phyloP scores from a whole-genome alignment of 2,113 vertebrate species.

The Gobio gobio region DNA sequence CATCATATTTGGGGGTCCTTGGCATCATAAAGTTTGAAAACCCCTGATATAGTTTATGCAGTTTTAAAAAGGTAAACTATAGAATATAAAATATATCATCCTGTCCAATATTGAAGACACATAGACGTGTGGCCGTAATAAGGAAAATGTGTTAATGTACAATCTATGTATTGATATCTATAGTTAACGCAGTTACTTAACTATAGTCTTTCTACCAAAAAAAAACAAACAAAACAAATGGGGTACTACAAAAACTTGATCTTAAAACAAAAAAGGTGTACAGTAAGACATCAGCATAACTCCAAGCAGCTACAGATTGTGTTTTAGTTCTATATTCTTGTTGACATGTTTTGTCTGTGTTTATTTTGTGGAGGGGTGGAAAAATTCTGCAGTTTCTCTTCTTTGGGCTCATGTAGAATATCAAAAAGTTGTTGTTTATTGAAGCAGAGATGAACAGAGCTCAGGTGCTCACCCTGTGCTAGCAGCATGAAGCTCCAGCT shows the following conservation, averaged over 20 bases:
- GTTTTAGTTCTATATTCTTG: background rate
- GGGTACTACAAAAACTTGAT: background rate
- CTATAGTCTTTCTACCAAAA: background rate
- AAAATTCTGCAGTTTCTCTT: constrained; percentile 6
- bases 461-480: constrained; percentile 75
- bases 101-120: background rate
- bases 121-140: background rate
- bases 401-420: background rate
- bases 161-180: background rate
- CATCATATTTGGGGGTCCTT: no score
- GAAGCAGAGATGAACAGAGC: constrained; percentile 8
- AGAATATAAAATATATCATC: background rate
- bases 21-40: no score
- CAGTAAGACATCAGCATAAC: background rate
- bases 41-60: background rate
- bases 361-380: constrained; percentile 1
- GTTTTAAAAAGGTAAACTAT: background rate
- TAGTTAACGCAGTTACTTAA: background rate
- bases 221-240: no score
- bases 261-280: constrained; percentile 1
- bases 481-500: constrained; percentile 83
- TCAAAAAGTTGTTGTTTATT: constrained; percentile 25
- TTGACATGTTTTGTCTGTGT: background rate
- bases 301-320: background rate
- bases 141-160: background rate